Base-by-base conservation (phyloP, 2,888 invertebrate genomes). In the Pyrocoelia pectoralis region DNA sequence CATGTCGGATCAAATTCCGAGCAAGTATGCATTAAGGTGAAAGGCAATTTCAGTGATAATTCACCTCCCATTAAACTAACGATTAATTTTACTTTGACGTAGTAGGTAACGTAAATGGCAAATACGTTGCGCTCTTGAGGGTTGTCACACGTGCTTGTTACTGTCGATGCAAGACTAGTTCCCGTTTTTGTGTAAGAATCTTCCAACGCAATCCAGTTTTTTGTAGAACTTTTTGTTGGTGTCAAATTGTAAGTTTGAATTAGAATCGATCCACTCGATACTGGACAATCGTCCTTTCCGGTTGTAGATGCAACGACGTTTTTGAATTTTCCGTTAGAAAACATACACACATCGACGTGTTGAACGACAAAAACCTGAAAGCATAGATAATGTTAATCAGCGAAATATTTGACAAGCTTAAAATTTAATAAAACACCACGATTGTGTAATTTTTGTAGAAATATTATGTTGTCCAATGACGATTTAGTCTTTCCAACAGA, bases 331-430 rank as follows among this genome's bases (percentile, higher is more conserved):
- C 95, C 95, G 75, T 95, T 94, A 70, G 95, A 95, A 82, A 96
- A 94, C 92, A 97, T 95, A 81, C 95, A 95, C 0, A 97, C 95
- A 77, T 95, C 94, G 17, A 95, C 95, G 80, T 94, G 93, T 77
- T 95, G 95, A 1, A 95, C 91, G 59, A 94, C 88, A 76, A 93
- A 87, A 3, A 92, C 88, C 94, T 95, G 82, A 8, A 75, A 43
- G 13, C 3, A 15, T 15, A 43, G 13, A 5, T 38, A 3, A 24
- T 24, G 24, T 24, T 24, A 24, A 24, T 24, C 8, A 24, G 8
- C 24, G 3, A 24, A 24, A 24, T 24, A 24, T 24, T n/a, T n/a
- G n/a, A n/a, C n/a, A n/a, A n/a, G n/a, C n/a, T n/a, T n/a, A n/a
- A n/a, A n/a, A n/a, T n/a, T n/a, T n/a, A n/a, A n/a, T n/a, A n/a